A percentile compares a stretch with the other conserved stretches of the same genome.
Evolutionary conservation across 1,140 invertebrate genomes (phyloP).

Genomic region (Macrocentrus cingulum): DNA sequence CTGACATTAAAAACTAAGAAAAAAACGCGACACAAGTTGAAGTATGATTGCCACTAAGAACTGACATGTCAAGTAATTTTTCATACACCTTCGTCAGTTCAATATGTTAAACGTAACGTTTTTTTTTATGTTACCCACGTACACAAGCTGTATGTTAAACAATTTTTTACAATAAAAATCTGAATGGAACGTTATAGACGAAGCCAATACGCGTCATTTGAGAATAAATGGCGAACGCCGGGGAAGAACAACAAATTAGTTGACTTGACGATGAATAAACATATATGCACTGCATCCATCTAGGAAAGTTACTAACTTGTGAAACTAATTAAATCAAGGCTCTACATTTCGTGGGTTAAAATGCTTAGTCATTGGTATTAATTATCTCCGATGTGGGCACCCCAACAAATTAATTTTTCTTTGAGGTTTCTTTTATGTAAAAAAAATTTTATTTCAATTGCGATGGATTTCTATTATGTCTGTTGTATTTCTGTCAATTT

Average conservation of each 20-base stretch:
- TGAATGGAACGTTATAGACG: neutral
- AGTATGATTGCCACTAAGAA: neutral
- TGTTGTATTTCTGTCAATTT: too few relatives aligned
- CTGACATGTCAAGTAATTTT: constrained; percentile 1
- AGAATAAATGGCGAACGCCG: neutral
- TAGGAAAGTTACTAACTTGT: too few relatives aligned
- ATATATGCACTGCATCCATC: too few relatives aligned
- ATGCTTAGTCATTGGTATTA: too few relatives aligned
- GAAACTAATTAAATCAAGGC: too few relatives aligned
- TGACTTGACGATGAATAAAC: too few relatives aligned
- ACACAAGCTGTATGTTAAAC: neutral
- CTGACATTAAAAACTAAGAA: neutral
- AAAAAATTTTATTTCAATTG: too few relatives aligned
- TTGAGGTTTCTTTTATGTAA: too few relatives aligned
- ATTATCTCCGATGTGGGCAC: too few relatives aligned
- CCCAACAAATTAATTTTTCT: too few relatives aligned
- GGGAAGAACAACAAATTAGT: neutral
- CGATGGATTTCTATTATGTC: too few relatives aligned
- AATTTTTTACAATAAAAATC: neutral
- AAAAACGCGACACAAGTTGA: neutral
- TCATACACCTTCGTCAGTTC: neutral
- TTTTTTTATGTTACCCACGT: neutral
- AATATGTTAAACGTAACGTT: constrained; percentile 2
- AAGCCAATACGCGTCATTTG: neutral
- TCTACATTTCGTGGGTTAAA: too few relatives aligned